These are phyloP conservation scores for Apocheima hispidaria DNA, from an alignment of 2,888 invertebrate species.

Conservation along the genomic window DNA sequence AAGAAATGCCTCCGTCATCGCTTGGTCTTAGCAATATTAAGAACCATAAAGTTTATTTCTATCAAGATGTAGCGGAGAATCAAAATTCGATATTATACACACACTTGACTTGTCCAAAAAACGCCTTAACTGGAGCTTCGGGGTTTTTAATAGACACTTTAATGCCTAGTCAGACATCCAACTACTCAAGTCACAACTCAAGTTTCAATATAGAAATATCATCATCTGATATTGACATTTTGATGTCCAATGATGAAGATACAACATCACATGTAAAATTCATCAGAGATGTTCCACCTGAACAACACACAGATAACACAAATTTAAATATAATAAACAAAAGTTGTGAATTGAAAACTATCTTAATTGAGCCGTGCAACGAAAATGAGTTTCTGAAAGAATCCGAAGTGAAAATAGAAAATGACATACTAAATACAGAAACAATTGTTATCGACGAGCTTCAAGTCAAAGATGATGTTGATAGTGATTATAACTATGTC, in stretches of 20 bases:
- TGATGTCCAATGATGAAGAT: neutral
- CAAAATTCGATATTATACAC: neutral
- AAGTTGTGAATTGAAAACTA: neutral
- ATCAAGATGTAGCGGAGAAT: neutral
- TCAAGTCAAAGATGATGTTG: neutral
- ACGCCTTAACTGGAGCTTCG: neutral
- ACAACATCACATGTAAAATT: neutral
- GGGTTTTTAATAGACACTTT: constrained; percentile 2
- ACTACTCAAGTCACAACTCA: too few relatives aligned
- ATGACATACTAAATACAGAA: neutral
- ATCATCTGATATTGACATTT: neutral
- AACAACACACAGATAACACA: neutral
- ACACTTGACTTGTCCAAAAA: neutral
- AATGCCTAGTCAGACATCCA: neutral
- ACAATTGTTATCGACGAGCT: neutral
- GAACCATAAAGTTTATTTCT: constrained; percentile 7
- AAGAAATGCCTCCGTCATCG: constrained; percentile 5
- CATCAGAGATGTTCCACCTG: neutral
- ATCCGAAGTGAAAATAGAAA: constrained; percentile 2
- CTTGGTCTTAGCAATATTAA: neutral
- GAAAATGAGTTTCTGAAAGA: constrained; percentile 2
- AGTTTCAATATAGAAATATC: neutral
- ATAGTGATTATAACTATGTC: neutral
- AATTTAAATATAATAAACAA: neutral
- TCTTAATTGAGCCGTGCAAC: neutral